Conservation (phyloP, 2,113 vertebrate genomes). For the Otus sunia region DNA sequence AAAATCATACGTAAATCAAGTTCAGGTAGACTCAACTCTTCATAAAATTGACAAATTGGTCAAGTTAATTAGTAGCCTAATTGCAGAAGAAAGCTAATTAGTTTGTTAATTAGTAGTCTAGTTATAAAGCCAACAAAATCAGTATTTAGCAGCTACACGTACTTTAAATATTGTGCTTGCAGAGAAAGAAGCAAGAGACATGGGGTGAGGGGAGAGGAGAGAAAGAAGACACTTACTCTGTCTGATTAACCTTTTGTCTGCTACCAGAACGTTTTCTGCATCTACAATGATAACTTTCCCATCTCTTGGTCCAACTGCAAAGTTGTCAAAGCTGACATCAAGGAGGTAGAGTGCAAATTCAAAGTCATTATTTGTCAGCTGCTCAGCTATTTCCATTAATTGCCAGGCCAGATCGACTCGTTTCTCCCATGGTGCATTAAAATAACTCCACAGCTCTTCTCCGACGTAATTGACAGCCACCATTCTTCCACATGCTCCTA, state of each 20-base stretch:
- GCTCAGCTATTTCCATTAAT: slow-evolving; percentile 97
- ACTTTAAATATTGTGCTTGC: not conserved
- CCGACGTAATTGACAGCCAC: slow-evolving; percentile 98
- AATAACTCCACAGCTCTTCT: slow-evolving; percentile 98
- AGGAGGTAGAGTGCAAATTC: slow-evolving; percentile 99
- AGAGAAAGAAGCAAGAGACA: not conserved
- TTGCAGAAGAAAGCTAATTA: not conserved
- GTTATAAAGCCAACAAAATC: not conserved
- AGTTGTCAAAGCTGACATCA: slow-evolving; percentile 98
- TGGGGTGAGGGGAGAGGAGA: not conserved
- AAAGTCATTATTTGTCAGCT: slow-evolving; percentile 99
- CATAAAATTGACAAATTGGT: not conserved
- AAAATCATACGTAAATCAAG: not conserved
- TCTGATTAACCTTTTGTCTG: slow-evolving; percentile 95
- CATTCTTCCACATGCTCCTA: slow-evolving; percentile 95
- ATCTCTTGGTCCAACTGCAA: slow-evolving; percentile 94
- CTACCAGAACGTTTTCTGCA: slow-evolving; percentile 97
- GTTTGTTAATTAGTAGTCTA: not conserved
- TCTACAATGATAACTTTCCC: slow-evolving; percentile 98
- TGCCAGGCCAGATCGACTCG: slow-evolving; percentile 94
- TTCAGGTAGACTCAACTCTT: not conserved
- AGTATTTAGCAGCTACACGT: not conserved
- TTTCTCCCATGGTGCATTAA: slow-evolving; percentile 94
- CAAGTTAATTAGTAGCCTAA: not conserved
- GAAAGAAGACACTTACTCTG: slow-evolving; percentile 86